Conservation (phyloP, 1,140 invertebrate genomes). For the Aradophagus sp. region DNA sequence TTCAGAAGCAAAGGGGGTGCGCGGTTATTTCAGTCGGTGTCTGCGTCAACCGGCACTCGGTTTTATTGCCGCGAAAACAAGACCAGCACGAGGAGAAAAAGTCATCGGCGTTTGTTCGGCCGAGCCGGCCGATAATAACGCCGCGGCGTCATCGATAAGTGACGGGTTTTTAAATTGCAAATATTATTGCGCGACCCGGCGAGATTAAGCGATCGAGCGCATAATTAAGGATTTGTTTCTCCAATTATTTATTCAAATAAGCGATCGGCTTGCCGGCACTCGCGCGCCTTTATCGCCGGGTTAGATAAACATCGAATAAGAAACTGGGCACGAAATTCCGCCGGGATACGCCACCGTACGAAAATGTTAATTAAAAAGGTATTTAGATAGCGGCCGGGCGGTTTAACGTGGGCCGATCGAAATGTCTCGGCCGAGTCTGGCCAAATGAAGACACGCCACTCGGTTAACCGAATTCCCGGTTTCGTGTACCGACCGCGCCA, state of each 20-base stretch:
- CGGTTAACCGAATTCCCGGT: slow-evolving; percentile 17
- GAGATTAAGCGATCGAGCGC: slow-evolving; percentile 13
- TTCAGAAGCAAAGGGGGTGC: slow-evolving; percentile 35
- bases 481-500: slow-evolving; percentile 23
- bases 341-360: slow-evolving; percentile 11
- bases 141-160: slow-evolving; percentile 20
- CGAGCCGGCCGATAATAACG: slow-evolving; percentile 23
- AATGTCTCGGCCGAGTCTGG: slow-evolving; percentile 8
- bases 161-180: slow-evolving; percentile 34
- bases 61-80: slow-evolving; percentile 11
- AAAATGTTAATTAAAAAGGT: slow-evolving; percentile 51
- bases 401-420: slow-evolving; percentile 26
- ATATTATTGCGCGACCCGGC: slow-evolving; percentile 25
- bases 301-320: slow-evolving; percentile 21
- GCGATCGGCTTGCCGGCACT: slow-evolving; percentile 21
- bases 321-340: slow-evolving; percentile 37
- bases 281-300: slow-evolving; percentile 23
- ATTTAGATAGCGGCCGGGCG: slow-evolving; percentile 35
- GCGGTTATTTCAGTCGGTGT: slow-evolving; percentile 23
- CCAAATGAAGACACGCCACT: slow-evolving; percentile 26
- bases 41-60: no score
- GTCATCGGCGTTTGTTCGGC: slow-evolving; percentile 1
- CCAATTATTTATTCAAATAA: slow-evolving; percentile 37
- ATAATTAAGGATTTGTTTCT: slow-evolving; percentile 39
- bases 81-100: slow-evolving; percentile 8